Conservation (phyloP, 2,797 vertebrate species). For the Megalops cyprinoides region DNA sequence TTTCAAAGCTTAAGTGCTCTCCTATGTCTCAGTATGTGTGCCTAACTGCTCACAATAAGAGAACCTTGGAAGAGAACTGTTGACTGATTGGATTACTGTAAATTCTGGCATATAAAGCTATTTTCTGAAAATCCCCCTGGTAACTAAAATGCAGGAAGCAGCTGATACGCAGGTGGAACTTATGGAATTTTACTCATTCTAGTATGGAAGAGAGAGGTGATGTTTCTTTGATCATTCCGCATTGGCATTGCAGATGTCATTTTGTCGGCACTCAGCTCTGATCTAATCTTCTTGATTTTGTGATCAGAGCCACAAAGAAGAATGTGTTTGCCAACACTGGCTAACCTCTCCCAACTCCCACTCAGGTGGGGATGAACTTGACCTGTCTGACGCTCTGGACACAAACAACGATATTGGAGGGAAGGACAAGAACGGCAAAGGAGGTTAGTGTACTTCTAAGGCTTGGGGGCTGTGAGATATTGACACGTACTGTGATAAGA, state of each 20-base stretch:
- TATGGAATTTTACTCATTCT: background rate
- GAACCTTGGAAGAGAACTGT: background rate
- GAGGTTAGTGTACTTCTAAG: slow-evolving; percentile 52
- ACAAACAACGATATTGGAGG: slow-evolving; percentile 70
- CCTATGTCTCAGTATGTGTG: background rate
- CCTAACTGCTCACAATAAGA: slow-evolving; percentile 4
- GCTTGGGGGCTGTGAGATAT: background rate
- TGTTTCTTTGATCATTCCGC: background rate
- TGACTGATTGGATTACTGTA: background rate
- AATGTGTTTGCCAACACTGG: background rate
- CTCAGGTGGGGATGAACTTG: slow-evolving; percentile 62
- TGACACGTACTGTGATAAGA: background rate
- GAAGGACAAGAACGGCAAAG: slow-evolving; percentile 64
- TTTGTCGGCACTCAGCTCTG: no score
- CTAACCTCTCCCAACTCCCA: slow-evolving; percentile 43
- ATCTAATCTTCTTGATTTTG: no score
- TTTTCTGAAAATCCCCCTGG: background rate
- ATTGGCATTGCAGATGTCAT: no score
- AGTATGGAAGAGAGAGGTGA: background rate
- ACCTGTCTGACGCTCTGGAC: slow-evolving; percentile 82
- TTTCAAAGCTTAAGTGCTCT: background rate
- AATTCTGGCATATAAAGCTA: background rate
- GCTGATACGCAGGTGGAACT: background rate
- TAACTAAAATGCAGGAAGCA: background rate
- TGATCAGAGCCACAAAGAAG: no score